These are phyloP conservation scores for Acronicta alni DNA, from an alignment of 2,888 invertebrate genomes.

Conservation along the genomic window DNA sequence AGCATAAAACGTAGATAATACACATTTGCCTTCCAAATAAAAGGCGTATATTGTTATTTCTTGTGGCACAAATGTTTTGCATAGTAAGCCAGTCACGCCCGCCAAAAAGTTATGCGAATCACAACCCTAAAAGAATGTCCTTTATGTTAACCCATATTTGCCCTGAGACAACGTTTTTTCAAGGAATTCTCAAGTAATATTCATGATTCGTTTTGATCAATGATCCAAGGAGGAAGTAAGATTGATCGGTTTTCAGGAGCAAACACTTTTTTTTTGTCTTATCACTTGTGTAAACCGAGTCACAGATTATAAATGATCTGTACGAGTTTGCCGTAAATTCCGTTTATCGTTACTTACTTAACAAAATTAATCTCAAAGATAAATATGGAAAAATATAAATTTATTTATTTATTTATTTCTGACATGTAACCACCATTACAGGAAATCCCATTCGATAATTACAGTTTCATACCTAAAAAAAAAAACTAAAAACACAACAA, in stretches of 20 bases:
- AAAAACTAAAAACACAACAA: too few species aligned
- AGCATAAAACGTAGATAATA: background rate
- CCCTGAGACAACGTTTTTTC: background rate
- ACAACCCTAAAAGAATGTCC: background rate
- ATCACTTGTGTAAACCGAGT: too few species aligned
- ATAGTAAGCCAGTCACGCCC: background rate
- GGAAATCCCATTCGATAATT: too few species aligned
- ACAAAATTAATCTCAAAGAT: too few species aligned
- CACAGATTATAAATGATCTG: background rate
- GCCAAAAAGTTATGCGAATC: slow-evolving; percentile 3
- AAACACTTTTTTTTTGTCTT: too few species aligned
- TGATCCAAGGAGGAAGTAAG: background rate
- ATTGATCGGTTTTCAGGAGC: background rate
- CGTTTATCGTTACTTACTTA: too few species aligned
- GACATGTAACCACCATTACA: too few species aligned
- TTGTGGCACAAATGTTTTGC: slow-evolving; percentile 1
- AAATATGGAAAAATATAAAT: too few species aligned
- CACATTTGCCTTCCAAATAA: background rate
- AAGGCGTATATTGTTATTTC: background rate
- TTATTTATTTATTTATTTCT: too few species aligned
- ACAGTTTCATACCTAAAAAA: too few species aligned
- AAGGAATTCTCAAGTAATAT: background rate
- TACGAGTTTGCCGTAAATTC: background rate
- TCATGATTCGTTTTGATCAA: background rate
- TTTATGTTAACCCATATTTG: background rate